Evolutionary conservation across 2,113 vertebrate species (phyloP).

Genomic region (Nothobranchius furzeri): DNA sequence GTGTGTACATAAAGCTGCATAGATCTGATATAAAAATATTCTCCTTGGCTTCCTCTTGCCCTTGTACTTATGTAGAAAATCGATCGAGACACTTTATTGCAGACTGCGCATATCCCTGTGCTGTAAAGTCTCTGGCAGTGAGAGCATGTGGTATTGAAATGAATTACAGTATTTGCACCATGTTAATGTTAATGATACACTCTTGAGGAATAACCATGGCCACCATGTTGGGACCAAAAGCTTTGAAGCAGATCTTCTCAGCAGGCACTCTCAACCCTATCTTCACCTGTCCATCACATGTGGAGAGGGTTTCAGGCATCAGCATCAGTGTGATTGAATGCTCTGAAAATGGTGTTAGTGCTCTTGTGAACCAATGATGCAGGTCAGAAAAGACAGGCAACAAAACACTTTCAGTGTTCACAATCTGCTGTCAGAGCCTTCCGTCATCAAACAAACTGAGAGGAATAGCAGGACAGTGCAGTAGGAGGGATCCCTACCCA

Average conservation of each 20-base stretch:
- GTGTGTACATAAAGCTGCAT: background rate
- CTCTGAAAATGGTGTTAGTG: conserved; percentile 37
- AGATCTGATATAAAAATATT: conserved; percentile 5
- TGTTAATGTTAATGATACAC: conserved; percentile 30
- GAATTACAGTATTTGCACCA: background rate
- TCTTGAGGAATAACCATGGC: conserved; percentile 21
- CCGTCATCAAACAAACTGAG: background rate
- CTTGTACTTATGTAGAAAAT: background rate
- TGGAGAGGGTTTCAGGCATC: conserved; percentile 46
- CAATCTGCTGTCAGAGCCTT: background rate
- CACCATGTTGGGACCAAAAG: conserved; percentile 19
- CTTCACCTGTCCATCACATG: conserved; percentile 41
- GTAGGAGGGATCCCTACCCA: conserved; percentile 27
- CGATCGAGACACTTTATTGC: background rate
- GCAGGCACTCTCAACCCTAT: conserved; percentile 24
- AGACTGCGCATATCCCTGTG: background rate
- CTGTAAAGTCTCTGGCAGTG: background rate
- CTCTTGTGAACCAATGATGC: conserved; percentile 14
- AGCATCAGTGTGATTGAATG: conserved; percentile 53
- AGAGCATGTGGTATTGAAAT: background rate
- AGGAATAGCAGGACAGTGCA: conserved; percentile 22
- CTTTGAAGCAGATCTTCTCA: conserved; percentile 45
- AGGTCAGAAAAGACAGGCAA: conserved; percentile 19
- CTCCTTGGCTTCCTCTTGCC: too few species aligned
- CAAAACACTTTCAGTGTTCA: background rate